phyloP scores from a whole-genome alignment of 2,888 invertebrate species.

The Disparrhopalites patrizii region DNA sequence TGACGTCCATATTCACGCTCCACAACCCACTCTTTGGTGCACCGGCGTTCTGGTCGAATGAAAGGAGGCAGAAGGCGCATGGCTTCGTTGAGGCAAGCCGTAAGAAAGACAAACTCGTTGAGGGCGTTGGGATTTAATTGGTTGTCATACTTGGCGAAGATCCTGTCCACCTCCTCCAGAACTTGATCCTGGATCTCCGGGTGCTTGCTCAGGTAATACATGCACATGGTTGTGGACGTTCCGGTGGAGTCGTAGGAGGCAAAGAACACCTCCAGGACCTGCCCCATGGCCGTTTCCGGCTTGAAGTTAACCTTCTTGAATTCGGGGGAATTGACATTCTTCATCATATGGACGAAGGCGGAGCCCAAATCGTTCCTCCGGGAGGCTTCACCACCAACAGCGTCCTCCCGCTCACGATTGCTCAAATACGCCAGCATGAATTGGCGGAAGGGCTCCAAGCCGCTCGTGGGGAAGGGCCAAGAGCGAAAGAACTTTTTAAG shows the following conservation, averaged over 20 bases:
- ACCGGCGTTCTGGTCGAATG: slow-evolving; percentile 35
- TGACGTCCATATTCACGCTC: slow-evolving; percentile 20
- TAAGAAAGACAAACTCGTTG: slow-evolving; percentile 31
- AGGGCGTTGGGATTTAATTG: slow-evolving; percentile 35
- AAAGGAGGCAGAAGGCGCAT: slow-evolving; percentile 38
- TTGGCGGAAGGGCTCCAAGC: slow-evolving; percentile 4
- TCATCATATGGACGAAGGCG: slow-evolving; percentile 32
- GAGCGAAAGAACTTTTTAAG: slow-evolving; percentile 28
- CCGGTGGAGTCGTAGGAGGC: slow-evolving; percentile 41
- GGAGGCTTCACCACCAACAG: slow-evolving; percentile 3
- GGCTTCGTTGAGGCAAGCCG: slow-evolving; percentile 36
- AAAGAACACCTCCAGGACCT: slow-evolving; percentile 45
- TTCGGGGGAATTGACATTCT: slow-evolving; percentile 26
- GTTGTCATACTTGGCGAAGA: slow-evolving; percentile 32
- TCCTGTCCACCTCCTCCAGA: slow-evolving; percentile 36
- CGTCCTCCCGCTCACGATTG: slow-evolving; percentile 18
- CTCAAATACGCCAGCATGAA: slow-evolving; percentile 18
- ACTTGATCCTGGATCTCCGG: slow-evolving; percentile 32
- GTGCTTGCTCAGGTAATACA: slow-evolving; percentile 31
- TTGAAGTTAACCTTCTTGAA: slow-evolving; percentile 34
- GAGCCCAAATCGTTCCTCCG: slow-evolving; percentile 31
- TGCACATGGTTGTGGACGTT: slow-evolving; percentile 23
- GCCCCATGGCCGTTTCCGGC: slow-evolving; percentile 39
- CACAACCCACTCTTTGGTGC: slow-evolving; percentile 42
- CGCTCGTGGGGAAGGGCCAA: slow-evolving; percentile 29